A percentile compares a stretch with the other conserved stretches of the same genome.
phyloP scores from a whole-genome alignment of 1,140 invertebrate genomes.

The Drosophila burlai region DNA sequence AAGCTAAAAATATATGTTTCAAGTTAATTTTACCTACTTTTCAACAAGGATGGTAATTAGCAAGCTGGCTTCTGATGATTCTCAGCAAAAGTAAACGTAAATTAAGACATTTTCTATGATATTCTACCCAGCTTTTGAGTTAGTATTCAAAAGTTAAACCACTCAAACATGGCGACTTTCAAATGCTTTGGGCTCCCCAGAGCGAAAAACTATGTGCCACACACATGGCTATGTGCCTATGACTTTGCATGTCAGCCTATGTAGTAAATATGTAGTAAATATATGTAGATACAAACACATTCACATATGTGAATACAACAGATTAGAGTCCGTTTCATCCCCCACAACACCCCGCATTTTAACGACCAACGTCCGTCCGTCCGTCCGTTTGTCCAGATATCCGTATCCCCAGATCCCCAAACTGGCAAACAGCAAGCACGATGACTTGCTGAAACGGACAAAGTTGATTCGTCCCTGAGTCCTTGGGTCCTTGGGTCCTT shows the following conservation, averaged over 20 bases:
- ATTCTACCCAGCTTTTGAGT: not conserved
- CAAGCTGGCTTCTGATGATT: no score
- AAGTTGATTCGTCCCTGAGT: slow-evolving; percentile 43
- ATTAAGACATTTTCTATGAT: no score
- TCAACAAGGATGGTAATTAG: no score
- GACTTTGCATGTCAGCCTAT: slow-evolving; percentile 23
- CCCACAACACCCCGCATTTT: not conserved
- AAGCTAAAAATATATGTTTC: no score
- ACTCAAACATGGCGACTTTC: not conserved
- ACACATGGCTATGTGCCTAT: slow-evolving; percentile 10
- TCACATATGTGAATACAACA: slow-evolving; percentile 2
- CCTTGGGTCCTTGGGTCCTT: slow-evolving; percentile 7
- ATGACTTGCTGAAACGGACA: slow-evolving; percentile 35
- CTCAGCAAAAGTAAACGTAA: no score
- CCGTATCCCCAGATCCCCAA: slow-evolving; percentile 40
- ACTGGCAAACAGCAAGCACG: slow-evolving; percentile 14
- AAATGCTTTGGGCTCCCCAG: not conserved
- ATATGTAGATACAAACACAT: not conserved
- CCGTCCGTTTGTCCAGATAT: not conserved
- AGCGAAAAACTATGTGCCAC: not conserved
- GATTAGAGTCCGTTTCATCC: slow-evolving; percentile 38
- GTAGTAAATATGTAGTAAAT: not conserved
- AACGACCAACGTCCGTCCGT: slow-evolving; percentile 14
- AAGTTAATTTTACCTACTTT: no score
- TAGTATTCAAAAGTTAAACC: not conserved